A percentile compares a stretch with the other conserved stretches of the same genome.
These are phyloP conservation scores for Rhabdomys dilectus DNA, from an alignment of 2,113 vertebrate genomes.

Conservation along the genomic window DNA sequence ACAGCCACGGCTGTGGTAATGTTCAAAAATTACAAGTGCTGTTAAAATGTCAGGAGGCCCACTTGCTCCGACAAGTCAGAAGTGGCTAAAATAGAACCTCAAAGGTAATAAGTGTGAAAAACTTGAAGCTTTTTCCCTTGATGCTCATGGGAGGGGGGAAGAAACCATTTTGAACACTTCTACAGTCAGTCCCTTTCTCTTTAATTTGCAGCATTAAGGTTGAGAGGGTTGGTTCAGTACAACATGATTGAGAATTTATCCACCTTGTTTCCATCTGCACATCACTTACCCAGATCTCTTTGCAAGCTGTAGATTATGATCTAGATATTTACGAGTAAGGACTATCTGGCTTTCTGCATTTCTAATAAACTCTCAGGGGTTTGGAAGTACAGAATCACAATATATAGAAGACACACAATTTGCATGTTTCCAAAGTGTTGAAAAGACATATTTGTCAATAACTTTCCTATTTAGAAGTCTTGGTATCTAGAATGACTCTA, in stretches of 20 bases:
- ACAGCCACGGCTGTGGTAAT: constrained; percentile 52
- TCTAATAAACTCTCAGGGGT: not conserved
- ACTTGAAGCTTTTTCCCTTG: not conserved
- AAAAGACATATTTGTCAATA: not conserved
- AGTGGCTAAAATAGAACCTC: constrained; percentile 53
- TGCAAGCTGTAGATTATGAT: not conserved
- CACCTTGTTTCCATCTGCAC: not conserved
- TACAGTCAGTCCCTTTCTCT: not conserved
- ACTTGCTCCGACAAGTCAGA: constrained; percentile 8
- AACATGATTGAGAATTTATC: not conserved
- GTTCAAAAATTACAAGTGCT: constrained; percentile 50
- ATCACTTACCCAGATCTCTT: not conserved
- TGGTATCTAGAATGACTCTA: not conserved
- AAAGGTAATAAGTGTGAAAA: constrained; percentile 59
- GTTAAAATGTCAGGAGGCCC: constrained; percentile 64
- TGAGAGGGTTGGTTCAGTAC: not conserved
- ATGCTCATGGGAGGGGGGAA: not conserved
- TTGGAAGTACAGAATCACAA: not conserved
- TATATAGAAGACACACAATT: not conserved
- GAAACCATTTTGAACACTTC: constrained; percentile 41
- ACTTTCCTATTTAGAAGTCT: constrained; percentile 2
- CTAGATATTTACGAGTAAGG: not conserved
- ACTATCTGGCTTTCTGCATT: not conserved
- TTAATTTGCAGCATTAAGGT: not conserved
- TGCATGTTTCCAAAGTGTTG: not conserved